A percentile compares a stretch with the other conserved stretches of the same genome.
Conservation (phyloP, 2,888 invertebrate species). For the Pachymerium ferrugineum region DNA sequence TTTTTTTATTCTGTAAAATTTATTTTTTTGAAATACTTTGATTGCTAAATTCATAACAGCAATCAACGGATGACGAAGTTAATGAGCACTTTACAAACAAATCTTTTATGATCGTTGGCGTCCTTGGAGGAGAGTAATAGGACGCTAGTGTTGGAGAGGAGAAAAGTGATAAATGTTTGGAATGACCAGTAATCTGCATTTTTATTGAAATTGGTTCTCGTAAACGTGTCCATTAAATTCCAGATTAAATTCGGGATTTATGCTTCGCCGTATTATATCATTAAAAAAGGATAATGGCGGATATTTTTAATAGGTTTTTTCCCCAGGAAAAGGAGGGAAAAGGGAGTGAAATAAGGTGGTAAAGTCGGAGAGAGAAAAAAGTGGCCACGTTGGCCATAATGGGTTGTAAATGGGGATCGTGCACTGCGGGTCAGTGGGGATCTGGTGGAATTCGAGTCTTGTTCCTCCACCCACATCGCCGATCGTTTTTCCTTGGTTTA, state of each 20-base stretch:
- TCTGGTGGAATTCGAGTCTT: constrained; percentile 11
- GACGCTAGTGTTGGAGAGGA: constrained; percentile 28
- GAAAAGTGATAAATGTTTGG: constrained; percentile 31
- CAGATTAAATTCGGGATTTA: constrained; percentile 33
- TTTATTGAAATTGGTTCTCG: constrained; percentile 32
- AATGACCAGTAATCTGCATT: constrained; percentile 33
- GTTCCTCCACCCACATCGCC: neutral
- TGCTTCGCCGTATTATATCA: constrained; percentile 28
- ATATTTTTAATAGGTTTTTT: constrained; percentile 23
- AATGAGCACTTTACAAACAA: constrained; percentile 25
- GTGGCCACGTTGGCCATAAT: constrained; percentile 20
- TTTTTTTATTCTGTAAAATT: neutral
- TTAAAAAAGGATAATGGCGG: constrained; percentile 27
- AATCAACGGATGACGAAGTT: constrained; percentile 20
- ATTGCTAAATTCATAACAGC: constrained; percentile 15
- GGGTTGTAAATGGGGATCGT: constrained; percentile 27
- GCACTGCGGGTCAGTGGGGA: constrained; percentile 14
- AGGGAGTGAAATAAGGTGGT: neutral
- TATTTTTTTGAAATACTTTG: neutral
- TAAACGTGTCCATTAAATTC: constrained; percentile 32
- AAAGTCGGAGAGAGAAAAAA: constrained; percentile 17
- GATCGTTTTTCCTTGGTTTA: constrained; percentile 18
- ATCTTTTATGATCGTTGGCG: constrained; percentile 16
- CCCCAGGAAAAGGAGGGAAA: constrained; percentile 7
- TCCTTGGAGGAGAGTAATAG: constrained; percentile 28